Conservation (phyloP, 1,140 invertebrate genomes). For the Metopolophium dirhodum region DNA sequence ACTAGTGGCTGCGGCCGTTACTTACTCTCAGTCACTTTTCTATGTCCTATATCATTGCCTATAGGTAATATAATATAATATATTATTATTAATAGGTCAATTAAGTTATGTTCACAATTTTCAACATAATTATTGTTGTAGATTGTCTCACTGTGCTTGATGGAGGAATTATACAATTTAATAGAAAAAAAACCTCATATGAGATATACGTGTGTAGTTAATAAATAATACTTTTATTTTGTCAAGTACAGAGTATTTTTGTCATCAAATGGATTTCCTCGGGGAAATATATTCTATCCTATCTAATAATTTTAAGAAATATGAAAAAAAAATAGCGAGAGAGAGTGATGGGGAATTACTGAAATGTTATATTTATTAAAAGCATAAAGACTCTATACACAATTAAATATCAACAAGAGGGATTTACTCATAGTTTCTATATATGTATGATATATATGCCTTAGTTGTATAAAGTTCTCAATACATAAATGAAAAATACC, state of each 20-base stretch:
- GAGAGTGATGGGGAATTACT: background rate
- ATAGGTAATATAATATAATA: no score
- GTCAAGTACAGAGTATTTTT: background rate
- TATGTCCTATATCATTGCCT: no score
- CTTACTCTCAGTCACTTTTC: no score
- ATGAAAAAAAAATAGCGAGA: background rate
- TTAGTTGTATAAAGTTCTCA: background rate
- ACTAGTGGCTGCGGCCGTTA: no score
- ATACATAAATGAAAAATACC: background rate
- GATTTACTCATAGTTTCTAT: background rate
- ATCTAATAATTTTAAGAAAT: slow-evolving; percentile 25
- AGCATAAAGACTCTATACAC: slow-evolving; percentile 8
- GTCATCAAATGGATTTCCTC: background rate
- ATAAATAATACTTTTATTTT: background rate
- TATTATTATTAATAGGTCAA: no score
- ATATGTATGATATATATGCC: background rate
- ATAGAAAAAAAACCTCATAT: background rate
- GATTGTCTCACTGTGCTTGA: background rate
- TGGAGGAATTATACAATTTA: background rate
- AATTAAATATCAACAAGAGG: slow-evolving; percentile 27
- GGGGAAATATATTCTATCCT: background rate
- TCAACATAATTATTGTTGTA: background rate
- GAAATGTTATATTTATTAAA: slow-evolving; percentile 32
- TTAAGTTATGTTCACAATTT: no score
- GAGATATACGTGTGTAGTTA: background rate